phyloP scores from a whole-genome alignment of 92 coral and sea anemone genomes.

The Zoanthus sociatus region DNA sequence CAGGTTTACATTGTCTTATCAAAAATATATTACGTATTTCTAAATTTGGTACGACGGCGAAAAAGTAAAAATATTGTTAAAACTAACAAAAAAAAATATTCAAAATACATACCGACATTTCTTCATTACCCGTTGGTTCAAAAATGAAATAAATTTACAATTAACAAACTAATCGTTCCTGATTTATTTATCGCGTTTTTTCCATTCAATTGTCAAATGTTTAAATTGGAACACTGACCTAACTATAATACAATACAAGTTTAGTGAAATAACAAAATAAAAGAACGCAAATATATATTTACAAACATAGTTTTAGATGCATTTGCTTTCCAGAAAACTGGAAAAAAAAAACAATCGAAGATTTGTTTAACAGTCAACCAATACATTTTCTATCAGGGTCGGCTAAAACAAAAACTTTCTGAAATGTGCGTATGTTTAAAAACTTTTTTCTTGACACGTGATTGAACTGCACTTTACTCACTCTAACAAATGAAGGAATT shows the following conservation, averaged over 20 bases:
- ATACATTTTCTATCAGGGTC: not conserved
- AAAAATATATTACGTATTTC: conserved; percentile 51
- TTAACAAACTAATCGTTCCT: not conserved
- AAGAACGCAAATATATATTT: not conserved
- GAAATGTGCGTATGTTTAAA: not conserved
- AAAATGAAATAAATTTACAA: not conserved
- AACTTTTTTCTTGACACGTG: not conserved
- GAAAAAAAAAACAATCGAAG: no score
- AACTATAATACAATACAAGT: not conserved
- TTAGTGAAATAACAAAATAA: not conserved
- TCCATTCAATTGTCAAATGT: not conserved
- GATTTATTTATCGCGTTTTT: not conserved
- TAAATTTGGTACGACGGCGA: conserved; percentile 8
- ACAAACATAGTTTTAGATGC: not conserved
- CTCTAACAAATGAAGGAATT: not conserved
- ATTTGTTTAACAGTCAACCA: not conserved
- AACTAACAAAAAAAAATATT: conserved; percentile 16
- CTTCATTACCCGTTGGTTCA: not conserved
- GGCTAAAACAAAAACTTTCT: not conserved
- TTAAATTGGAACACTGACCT: not conserved
- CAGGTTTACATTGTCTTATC: conserved; percentile 10
- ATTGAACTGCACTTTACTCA: not conserved
- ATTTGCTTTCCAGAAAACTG: not conserved
- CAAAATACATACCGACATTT: not conserved
- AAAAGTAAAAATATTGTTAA: conserved; percentile 4